phyloP scores from a whole-genome alignment of 2,113 vertebrate species.

The Forbesichthys agassizii region DNA sequence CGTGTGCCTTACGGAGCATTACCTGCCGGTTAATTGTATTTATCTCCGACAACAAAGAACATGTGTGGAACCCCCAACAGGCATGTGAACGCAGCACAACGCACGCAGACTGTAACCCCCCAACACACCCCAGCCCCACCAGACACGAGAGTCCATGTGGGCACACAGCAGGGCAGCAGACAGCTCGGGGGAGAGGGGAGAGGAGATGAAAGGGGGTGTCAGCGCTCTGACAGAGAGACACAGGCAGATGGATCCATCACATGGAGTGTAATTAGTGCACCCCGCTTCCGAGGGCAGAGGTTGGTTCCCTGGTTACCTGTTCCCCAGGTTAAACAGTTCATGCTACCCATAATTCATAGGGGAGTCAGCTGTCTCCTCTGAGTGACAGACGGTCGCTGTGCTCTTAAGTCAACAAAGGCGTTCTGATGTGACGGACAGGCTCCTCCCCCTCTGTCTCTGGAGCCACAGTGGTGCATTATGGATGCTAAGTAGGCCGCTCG shows the following conservation, averaged over 20 bases:
- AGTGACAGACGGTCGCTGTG: slow-evolving; percentile 14
- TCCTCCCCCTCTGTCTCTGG: slow-evolving; percentile 45
- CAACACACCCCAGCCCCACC: too few species aligned
- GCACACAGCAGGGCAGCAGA: too few species aligned
- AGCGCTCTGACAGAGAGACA: too few species aligned
- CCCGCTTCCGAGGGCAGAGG: background rate
- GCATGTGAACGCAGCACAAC: too few species aligned
- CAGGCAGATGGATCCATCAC: background rate
- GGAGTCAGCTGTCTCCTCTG: background rate
- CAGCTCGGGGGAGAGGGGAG: too few species aligned
- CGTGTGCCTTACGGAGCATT: too few species aligned
- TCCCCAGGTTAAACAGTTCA: slow-evolving; percentile 24
- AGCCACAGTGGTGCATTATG: slow-evolving; percentile 78
- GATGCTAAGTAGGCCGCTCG: slow-evolving; percentile 70
- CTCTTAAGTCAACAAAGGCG: slow-evolving; percentile 2
- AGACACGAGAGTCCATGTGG: too few species aligned
- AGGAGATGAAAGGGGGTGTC: too few species aligned
- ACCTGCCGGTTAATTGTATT: too few species aligned
- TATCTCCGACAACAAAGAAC: too few species aligned
- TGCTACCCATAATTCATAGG: slow-evolving; percentile 1
- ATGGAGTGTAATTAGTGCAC: slow-evolving; percentile 51
- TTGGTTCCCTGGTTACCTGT: background rate
- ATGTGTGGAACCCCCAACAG: too few species aligned
- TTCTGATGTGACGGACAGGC: background rate
- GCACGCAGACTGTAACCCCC: too few species aligned